Evolutionary conservation across 2,113 vertebrate genomes (phyloP).

Genomic region (Aptenodytes patagonicus): DNA sequence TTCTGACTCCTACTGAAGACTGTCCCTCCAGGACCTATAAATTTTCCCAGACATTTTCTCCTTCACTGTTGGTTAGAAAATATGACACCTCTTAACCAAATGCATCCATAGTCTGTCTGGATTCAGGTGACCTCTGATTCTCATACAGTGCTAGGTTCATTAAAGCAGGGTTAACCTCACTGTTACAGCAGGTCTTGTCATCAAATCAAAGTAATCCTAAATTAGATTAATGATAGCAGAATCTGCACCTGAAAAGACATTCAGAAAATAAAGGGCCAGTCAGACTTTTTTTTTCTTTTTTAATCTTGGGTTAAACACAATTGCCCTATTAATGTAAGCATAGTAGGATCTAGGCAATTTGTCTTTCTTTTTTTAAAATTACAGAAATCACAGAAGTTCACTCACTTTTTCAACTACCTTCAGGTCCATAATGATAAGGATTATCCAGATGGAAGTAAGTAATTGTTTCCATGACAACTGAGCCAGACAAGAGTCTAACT

Average conservation of each 20-base stretch:
- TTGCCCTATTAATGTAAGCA: neutral
- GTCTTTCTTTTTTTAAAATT: neutral
- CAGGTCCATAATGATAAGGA: neutral
- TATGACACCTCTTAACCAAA: neutral
- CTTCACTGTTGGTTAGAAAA: neutral
- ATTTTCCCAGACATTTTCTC: neutral
- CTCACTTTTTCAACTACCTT: neutral
- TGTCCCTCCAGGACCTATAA: neutral
- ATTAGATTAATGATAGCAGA: neutral
- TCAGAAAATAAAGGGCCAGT: neutral
- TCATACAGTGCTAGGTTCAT: neutral
- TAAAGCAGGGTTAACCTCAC: neutral
- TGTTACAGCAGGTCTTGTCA: neutral
- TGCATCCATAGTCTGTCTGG: neutral
- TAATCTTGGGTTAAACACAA: neutral
- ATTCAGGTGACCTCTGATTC: neutral
- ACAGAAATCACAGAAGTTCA: neutral
- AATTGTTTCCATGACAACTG: conserved; percentile 46
- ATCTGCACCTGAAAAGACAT: neutral
- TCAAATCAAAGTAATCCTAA: neutral
- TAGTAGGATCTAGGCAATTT: neutral
- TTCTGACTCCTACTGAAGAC: neutral
- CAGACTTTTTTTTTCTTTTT: neutral
- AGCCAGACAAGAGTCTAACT: neutral
- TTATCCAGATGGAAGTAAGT: neutral